These are phyloP conservation scores for Dreissena rostriformis DNA, from an alignment of 1,140 invertebrate genomes.

Conservation along the genomic window DNA sequence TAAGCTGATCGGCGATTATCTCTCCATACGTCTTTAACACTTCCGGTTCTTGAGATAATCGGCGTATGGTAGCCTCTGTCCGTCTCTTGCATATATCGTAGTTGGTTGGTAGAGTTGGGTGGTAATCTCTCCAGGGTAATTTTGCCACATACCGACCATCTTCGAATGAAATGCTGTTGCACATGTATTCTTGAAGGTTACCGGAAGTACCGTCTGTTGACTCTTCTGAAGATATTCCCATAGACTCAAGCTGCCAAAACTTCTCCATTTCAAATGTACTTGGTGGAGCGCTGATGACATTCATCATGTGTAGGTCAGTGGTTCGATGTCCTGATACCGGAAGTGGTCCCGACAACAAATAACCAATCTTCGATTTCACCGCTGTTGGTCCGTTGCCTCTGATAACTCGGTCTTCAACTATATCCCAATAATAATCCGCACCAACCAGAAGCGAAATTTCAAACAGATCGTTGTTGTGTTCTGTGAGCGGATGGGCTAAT, in stretches of 20 bases:
- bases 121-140: conserved; percentile 24
- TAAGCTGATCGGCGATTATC: conserved; percentile 3
- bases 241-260: conserved; percentile 18
- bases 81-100: conserved; percentile 12
- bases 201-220: not conserved
- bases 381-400: conserved; percentile 25
- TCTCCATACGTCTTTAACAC: conserved; percentile 20
- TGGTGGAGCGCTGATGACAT: conserved; percentile 9
- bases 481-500: not conserved
- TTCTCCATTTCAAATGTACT: not conserved
- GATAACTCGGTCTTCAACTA: not conserved
- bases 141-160: conserved; percentile 23
- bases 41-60: conserved; percentile 3
- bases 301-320: conserved; percentile 9
- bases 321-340: not conserved
- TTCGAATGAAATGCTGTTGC: not conserved
- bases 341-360: conserved; percentile 17
- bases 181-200: not conserved
- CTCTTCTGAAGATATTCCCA: conserved; percentile 4
- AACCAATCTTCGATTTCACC: conserved; percentile 7
- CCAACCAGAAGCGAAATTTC: conserved; percentile 11
- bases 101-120: conserved; percentile 20
- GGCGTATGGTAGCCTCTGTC: conserved; percentile 2
- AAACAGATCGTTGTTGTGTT: not conserved
- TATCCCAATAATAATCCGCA: conserved; percentile 1